Conservation (phyloP, 2,797 vertebrate genomes). For the Oophaga sylvatica region DNA sequence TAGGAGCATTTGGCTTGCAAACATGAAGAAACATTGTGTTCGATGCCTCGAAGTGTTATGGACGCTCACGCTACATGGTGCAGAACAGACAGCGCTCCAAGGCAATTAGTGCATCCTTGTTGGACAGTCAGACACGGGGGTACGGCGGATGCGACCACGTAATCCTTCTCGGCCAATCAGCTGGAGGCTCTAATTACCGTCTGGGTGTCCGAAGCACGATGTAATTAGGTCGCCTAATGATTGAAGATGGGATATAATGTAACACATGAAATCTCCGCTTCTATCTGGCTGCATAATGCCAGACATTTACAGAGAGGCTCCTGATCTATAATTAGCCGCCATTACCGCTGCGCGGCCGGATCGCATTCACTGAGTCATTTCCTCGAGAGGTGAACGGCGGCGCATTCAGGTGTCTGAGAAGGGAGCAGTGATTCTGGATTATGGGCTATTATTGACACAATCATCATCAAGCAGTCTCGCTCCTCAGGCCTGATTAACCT, state of each 20-base stretch:
- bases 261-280: background rate
- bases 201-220: background rate
- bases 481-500: conserved; percentile 8
- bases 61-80: too few relatives aligned
- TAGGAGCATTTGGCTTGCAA: background rate
- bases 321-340: conserved; percentile 17
- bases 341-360: background rate
- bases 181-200: background rate
- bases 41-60: background rate
- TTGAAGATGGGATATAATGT: background rate
- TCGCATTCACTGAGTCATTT: conserved; percentile 1
- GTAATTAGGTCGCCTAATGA: background rate
- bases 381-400: background rate
- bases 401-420: background rate
- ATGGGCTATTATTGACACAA: conserved; percentile 29
- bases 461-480: background rate
- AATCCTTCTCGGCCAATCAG: background rate
- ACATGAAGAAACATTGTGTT: background rate
- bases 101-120: too few relatives aligned
- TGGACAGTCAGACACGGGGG: too few relatives aligned
- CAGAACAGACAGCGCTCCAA: too few relatives aligned
- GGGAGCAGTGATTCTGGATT: conserved; percentile 20
- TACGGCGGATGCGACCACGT: background rate
- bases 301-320: background rate
- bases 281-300: background rate